Base-by-base conservation (phyloP, 2,113 vertebrate species). In the Hiodon alosoides region DNA sequence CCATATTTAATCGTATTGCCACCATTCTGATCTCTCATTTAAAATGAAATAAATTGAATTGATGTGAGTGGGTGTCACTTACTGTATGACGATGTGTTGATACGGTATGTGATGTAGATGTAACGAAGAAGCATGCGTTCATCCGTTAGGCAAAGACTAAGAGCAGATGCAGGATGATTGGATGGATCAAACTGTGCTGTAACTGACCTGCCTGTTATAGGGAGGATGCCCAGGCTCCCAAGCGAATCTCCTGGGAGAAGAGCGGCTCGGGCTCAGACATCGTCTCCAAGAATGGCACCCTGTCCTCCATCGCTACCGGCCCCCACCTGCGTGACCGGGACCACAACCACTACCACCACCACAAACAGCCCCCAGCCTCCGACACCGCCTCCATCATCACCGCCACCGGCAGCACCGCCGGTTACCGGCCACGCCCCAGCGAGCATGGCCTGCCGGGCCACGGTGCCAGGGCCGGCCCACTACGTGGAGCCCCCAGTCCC, bases 151-250 rank as follows among this genome's bases (percentile, higher is more conserved):
- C 31, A 31, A 31, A 31, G 31, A 31, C 31, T 31, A 31, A 31
- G 31, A 31, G 31, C 31, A 31, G 31, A 31, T 31, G 31, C 31
- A 31, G 2, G 31, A 2, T 31, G 31, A 31, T 53, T 72, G 11
- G 31, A 7, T 67, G 53, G 7, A 6, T 17, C 46, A 16, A 64
- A 54, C 4, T 70, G 52, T 64, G 31, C 55, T 17, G 5, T 47
- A 6, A 16, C 46, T 62, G 14, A 9, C 8, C 48, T 78, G 46
- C 76, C 57, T 65, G 47, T 57, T 58, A 62, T 84, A 97, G 95
- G 87, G 94, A 96, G 79, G 95, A 97, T 3, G 94, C 95, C 31
- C 87, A 91, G 53, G 93, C 95, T 4, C 95, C 95, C 1, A 94
- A 93, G 79, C 92, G 93, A 0, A 87, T 94, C 58, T 91, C 93